phyloP scores from a whole-genome alignment of 2,888 invertebrate species.

The Diloba caeruleocephala region DNA sequence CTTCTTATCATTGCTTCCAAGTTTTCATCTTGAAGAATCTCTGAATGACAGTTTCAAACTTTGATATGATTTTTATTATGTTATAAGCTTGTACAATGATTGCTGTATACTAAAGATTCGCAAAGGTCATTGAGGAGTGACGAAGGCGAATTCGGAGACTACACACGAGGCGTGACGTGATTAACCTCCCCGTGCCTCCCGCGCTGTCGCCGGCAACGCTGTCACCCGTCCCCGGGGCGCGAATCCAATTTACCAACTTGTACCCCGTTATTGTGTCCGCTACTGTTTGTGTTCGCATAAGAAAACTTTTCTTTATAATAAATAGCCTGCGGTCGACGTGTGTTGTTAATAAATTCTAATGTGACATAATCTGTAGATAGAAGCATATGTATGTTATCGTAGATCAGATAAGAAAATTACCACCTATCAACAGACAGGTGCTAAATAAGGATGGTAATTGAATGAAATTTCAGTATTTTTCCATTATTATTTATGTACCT shows the following conservation, averaged over 20 bases:
- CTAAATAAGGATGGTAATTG: too few species aligned
- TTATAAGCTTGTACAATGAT: slow-evolving; percentile 16
- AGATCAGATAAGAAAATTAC: slow-evolving; percentile 2
- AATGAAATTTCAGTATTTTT: background rate
- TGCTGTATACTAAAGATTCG: slow-evolving; percentile 15
- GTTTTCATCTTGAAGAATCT: slow-evolving; percentile 24
- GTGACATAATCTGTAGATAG: slow-evolving; percentile 3
- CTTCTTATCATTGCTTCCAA: slow-evolving; percentile 10
- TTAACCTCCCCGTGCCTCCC: slow-evolving; percentile 47
- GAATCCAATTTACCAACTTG: slow-evolving; percentile 84
- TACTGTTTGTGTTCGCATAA: slow-evolving; percentile 65
- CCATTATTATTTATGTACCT: background rate
- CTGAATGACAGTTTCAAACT: slow-evolving; percentile 16
- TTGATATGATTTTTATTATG: slow-evolving; percentile 8
- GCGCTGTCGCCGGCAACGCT: slow-evolving; percentile 48
- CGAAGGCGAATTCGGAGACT: slow-evolving; percentile 35
- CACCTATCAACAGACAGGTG: background rate
- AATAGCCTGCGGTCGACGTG: slow-evolving; percentile 59
- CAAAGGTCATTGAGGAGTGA: slow-evolving; percentile 34
- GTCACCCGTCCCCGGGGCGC: slow-evolving; percentile 74
- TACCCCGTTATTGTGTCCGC: slow-evolving; percentile 78
- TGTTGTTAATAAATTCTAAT: slow-evolving; percentile 41
- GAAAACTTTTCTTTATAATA: slow-evolving; percentile 70
- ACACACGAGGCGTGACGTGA: slow-evolving; percentile 54
- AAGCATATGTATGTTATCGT: slow-evolving; percentile 2